Base-by-base conservation (phyloP, 2,888 invertebrate genomes). In the Timandra comae region DNA sequence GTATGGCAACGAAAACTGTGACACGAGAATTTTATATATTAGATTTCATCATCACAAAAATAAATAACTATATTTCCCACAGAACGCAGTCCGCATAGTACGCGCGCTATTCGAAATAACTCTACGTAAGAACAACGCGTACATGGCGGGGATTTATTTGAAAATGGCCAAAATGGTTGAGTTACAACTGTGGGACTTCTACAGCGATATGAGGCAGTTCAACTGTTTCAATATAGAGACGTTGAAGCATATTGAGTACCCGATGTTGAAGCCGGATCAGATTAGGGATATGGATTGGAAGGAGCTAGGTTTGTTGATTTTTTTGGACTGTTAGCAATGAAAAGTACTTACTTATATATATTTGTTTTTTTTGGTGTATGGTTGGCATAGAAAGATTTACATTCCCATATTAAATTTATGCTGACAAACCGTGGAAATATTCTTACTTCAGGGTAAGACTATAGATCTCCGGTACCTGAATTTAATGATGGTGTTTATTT, bases 101-200 rank as follows among this genome's bases (percentile, higher is more conserved):
- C 88, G 99, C 22, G 97, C 98, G 0, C 78, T 99, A 20, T 99
- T 99, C 75, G 98, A 99, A 62, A 94, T 99, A 43, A 94, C 95
- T 0, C 79, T 98, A 3, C 89, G 95, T 13, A 93, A 93, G 56
- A 96, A 96, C 64, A 97, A 96, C 87, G 93, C 99, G 0, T 88
- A 95, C 45, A 90, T 98, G 87, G 92, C 99, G 0, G 93, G 91
- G 0, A 86, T 96, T 3, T 91, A 98, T 46, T 87, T 99, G 1
- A 90, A 89, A 50, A 89, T 99, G 63, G 92, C 97, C 19, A 97
- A 98, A 80, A 96, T 96, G 92, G 87, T 99, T 43, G 98, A 99
- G 65, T 90, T 93, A 2, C 93, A 95, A 59, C 89, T 94, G 49
- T 99, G 99, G 99, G 90, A 91, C 48, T 91, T 91, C 62, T 91